These are phyloP conservation scores for Platerodrilus igneus DNA, from an alignment of 2,888 invertebrate genomes.

Conservation along the genomic window DNA sequence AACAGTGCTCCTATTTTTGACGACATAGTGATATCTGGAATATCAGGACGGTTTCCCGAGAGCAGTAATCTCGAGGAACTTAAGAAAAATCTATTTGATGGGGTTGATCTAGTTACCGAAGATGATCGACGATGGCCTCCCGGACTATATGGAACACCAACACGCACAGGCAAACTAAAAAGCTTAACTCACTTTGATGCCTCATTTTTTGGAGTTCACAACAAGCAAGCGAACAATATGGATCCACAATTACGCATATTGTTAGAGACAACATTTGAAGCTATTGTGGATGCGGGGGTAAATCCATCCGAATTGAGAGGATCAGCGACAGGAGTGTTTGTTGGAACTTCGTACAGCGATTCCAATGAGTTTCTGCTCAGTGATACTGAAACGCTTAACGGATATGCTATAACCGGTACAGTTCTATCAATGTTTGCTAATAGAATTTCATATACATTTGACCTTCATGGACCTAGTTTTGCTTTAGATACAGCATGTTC, in stretches of 20 bases:
- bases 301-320: constrained; percentile 69
- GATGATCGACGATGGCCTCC: no score
- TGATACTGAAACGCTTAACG: constrained; percentile 5
- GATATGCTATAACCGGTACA: constrained; percentile 58
- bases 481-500: constrained; percentile 90
- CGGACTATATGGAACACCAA: no score
- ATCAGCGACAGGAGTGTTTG: constrained; percentile 70
- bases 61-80: no score
- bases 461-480: constrained; percentile 84
- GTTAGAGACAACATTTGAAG: constrained; percentile 57
- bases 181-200: constrained; percentile 53
- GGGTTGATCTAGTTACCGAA: no score
- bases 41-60: no score
- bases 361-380: constrained; percentile 66
- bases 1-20: no score
- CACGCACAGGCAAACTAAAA: constrained; percentile 64
- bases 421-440: constrained; percentile 89
- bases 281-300: constrained; percentile 55
- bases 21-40: no score
- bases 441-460: constrained; percentile 82
- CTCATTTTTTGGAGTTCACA: constrained; percentile 57
- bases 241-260: constrained; percentile 56
- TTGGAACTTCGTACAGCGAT: constrained; percentile 79
- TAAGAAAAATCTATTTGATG: no score
- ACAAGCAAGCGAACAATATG: constrained; percentile 58